These are phyloP conservation scores for Eurystomus glaucurus DNA, from an alignment of 2,797 vertebrate species.

Conservation along the genomic window DNA sequence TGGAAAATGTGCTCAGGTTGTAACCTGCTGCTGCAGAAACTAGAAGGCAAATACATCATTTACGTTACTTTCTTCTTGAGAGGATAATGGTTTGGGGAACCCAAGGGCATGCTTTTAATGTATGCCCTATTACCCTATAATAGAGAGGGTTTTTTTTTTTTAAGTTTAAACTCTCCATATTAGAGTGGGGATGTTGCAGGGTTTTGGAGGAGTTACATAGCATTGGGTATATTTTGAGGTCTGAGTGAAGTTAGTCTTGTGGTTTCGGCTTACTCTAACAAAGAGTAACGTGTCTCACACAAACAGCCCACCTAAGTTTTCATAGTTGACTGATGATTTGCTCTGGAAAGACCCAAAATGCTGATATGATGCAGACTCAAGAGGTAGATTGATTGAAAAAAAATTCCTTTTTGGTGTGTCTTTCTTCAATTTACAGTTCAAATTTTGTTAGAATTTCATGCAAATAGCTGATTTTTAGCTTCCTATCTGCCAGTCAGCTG, in stretches of 20 bases:
- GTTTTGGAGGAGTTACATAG: not conserved
- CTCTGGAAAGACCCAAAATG: constrained; percentile 66
- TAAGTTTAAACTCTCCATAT: not conserved
- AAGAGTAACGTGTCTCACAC: not conserved
- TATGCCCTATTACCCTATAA: not conserved
- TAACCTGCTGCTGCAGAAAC: not conserved
- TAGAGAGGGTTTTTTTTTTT: not conserved
- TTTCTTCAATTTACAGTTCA: not conserved
- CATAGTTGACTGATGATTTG: constrained; percentile 7
- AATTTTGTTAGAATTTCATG: not conserved
- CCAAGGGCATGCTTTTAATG: not conserved
- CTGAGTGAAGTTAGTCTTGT: constrained; percentile 58
- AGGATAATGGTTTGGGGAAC: not conserved
- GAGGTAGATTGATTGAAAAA: not conserved
- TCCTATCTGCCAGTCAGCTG: rapidly evolving
- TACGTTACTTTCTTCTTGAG: not conserved
- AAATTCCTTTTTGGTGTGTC: not conserved
- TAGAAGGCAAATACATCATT: not conserved
- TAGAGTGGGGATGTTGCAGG: not conserved
- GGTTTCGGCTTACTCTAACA: constrained; percentile 50
- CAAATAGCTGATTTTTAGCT: rapidly evolving
- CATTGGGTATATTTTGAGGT: constrained; percentile 36
- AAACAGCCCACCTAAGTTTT: constrained; percentile 66
- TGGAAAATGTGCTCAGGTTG: not conserved
- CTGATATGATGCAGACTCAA: not conserved